Percentiles rank a stretch among this genome's conserved stretches.
Evolutionary conservation across 2,888 invertebrate species (phyloP).

Genomic region (Euproctis similis): DNA sequence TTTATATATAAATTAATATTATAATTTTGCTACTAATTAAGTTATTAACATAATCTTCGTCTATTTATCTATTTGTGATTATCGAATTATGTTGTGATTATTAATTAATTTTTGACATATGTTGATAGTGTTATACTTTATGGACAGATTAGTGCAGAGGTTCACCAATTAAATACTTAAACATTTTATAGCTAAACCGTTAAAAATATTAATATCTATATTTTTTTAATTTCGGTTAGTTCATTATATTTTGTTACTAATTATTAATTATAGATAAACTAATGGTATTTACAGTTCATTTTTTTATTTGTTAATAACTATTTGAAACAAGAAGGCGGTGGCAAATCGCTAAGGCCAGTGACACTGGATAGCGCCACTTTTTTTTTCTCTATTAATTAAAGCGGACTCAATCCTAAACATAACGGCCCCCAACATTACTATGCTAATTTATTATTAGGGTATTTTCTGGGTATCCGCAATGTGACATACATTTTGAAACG

Average conservation of each 20-base stretch:
- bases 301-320: slow-evolving; percentile 3
- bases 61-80: too few species aligned
- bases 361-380: slow-evolving; percentile 54
- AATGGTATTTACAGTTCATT: slow-evolving; percentile 6
- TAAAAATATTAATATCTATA: not conserved
- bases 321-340: slow-evolving; percentile 15
- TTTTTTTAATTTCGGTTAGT: not conserved
- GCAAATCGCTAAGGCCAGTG: slow-evolving; percentile 51
- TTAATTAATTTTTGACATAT: slow-evolving; percentile 1
- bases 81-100: too few species aligned
- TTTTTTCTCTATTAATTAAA: slow-evolving; percentile 67
- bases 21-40: too few species aligned
- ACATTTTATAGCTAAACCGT: not conserved
- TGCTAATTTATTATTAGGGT: slow-evolving; percentile 73
- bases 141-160: not conserved
- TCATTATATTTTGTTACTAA: slow-evolving; percentile 1
- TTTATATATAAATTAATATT: too few species aligned
- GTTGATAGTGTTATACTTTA: not conserved
- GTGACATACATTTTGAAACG: slow-evolving; percentile 69
- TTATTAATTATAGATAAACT: slow-evolving; percentile 4
- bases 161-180: not conserved
- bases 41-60: too few species aligned
- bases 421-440: slow-evolving; percentile 69
- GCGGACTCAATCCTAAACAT: slow-evolving; percentile 61
- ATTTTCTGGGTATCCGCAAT: slow-evolving; percentile 69